phyloP scores from a whole-genome alignment of 2,888 invertebrate species.

The Teinopalpus imperialis region DNA sequence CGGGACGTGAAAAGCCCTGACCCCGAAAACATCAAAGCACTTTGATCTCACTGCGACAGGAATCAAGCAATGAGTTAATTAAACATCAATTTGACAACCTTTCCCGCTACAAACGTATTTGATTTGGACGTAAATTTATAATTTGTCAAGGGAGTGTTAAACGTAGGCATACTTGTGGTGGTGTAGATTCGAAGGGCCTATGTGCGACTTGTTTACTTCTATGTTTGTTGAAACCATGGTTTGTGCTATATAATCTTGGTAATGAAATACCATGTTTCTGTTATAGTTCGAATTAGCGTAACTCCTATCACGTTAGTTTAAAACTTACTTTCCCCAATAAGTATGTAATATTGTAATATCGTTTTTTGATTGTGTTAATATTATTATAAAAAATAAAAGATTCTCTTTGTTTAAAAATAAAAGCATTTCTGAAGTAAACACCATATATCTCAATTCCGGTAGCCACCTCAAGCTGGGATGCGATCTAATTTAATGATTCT shows the following conservation, averaged over 20 bases:
- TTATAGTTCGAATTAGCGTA: no score
- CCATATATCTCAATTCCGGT: conserved; percentile 1
- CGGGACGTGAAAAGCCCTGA: conserved; percentile 40
- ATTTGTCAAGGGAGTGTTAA: conserved; percentile 25
- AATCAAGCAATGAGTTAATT: conserved; percentile 66
- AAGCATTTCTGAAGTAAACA: no score
- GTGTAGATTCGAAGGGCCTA: not conserved
- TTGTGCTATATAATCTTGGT: no score
- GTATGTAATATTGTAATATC: no score
- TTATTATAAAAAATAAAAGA: no score
- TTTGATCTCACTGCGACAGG: conserved; percentile 53
- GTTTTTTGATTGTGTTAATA: no score
- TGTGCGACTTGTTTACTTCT: not conserved
- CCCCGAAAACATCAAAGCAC: conserved; percentile 47
- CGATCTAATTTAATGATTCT: conserved; percentile 7
- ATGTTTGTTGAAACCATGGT: no score
- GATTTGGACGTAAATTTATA: conserved; percentile 23
- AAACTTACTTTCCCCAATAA: no score
- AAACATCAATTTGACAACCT: conserved; percentile 56
- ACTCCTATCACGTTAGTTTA: no score
- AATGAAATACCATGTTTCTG: no score
- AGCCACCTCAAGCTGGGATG: not conserved
- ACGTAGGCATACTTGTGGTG: conserved; percentile 13
- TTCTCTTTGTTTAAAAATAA: no score
- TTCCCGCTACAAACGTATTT: conserved; percentile 24